These are phyloP conservation scores for Pocillopora grandis DNA, from an alignment of 92 coral and sea anemone species.

Conservation along the genomic window DNA sequence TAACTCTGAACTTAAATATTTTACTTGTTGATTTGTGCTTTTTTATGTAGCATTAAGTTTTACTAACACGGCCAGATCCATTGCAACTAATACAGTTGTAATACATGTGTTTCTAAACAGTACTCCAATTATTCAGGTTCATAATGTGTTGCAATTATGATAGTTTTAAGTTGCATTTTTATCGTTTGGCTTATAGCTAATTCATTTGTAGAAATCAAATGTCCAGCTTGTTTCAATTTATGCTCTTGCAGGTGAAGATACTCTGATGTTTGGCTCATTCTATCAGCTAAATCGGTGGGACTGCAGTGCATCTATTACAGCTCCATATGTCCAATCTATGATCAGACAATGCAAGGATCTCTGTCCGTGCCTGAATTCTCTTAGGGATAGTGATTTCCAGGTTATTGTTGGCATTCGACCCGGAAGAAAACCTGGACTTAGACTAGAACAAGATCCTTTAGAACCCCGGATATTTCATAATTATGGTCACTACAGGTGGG, in stretches of 20 bases:
- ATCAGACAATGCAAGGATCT: slow-evolving; percentile 25
- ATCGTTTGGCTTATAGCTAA: too few relatives aligned
- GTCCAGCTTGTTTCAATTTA: background rate
- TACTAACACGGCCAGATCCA: too few relatives aligned
- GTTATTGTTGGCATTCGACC: slow-evolving; percentile 44
- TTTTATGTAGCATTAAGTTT: too few relatives aligned
- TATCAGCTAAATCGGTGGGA: slow-evolving; percentile 37
- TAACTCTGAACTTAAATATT: too few relatives aligned
- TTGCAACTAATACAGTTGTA: too few relatives aligned
- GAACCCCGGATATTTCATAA: slow-evolving; percentile 46
- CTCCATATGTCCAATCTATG: slow-evolving; percentile 44
- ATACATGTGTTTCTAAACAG: too few relatives aligned
- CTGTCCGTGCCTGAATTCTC: slow-evolving; percentile 12
- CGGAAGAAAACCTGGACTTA: slow-evolving; percentile 1
- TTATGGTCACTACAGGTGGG: slow-evolving; percentile 60
- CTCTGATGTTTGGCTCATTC: slow-evolving; percentile 28
- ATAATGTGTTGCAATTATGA: too few relatives aligned
- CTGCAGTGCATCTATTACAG: background rate
- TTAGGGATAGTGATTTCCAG: slow-evolving; percentile 26
- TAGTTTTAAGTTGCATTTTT: too few relatives aligned
- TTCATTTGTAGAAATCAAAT: background rate
- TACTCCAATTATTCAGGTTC: too few relatives aligned
- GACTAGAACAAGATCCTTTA: slow-evolving; percentile 38
- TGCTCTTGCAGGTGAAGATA: slow-evolving; percentile 29
- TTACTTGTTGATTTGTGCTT: too few relatives aligned